Conservation (phyloP, 2,113 vertebrate species). For the Atlantisia rogersi region DNA sequence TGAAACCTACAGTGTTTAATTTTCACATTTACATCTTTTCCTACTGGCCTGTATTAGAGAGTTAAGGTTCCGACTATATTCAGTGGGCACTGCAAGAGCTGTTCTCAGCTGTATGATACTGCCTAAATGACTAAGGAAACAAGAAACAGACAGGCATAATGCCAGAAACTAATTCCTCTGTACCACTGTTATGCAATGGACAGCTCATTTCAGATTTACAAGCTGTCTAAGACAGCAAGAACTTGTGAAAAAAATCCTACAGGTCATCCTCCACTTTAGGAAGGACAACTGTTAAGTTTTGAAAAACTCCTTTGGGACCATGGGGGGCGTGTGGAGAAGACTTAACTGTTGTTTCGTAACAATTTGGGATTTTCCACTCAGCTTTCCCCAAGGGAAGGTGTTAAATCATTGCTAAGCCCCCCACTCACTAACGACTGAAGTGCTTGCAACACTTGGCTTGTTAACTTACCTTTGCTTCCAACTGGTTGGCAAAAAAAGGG, state of each 20-base stretch:
- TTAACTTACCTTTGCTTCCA: slow-evolving; percentile 90
- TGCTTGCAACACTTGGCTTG: neutral
- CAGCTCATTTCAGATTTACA: neutral
- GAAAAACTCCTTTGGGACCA: neutral
- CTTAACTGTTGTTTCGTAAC: neutral
- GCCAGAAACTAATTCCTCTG: neutral
- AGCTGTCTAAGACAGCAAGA: neutral
- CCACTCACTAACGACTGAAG: neutral
- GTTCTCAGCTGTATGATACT: neutral
- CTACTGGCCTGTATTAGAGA: neutral
- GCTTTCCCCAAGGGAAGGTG: neutral
- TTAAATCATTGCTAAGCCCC: neutral
- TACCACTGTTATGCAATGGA: neutral
- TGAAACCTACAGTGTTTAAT: neutral
- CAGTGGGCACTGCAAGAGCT: neutral
- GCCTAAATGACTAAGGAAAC: neutral
- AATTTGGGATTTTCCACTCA: neutral
- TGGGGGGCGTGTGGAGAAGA: neutral
- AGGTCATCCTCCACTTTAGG: neutral
- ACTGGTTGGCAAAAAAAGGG: slow-evolving; percentile 96
- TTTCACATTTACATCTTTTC: neutral
- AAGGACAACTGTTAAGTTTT: neutral
- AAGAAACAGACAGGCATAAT: neutral
- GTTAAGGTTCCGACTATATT: neutral
- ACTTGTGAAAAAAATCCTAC: neutral